phyloP scores from a whole-genome alignment of 2,113 vertebrate species.

The Triplophysa siluroides region DNA sequence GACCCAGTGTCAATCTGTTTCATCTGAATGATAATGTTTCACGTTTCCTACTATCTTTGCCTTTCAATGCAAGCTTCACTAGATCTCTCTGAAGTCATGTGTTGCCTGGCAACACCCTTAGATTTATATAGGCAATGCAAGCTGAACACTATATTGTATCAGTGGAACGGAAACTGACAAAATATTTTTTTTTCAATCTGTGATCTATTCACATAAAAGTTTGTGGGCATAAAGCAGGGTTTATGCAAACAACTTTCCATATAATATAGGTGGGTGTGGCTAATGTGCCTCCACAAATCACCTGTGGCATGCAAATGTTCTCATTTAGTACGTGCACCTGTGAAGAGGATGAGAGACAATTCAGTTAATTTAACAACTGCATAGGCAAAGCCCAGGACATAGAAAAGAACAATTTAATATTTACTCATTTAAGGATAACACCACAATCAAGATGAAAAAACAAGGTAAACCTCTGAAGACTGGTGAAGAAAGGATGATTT shows the following conservation, averaged over 20 bases:
- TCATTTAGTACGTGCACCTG: conserved; percentile 32
- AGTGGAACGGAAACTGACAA: not conserved
- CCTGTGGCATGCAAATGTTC: conserved; percentile 26
- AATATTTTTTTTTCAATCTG: too few species aligned
- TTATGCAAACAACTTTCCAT: not conserved
- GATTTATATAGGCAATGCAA: not conserved
- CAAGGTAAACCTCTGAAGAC: not conserved
- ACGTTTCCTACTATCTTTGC: not conserved
- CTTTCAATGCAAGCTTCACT: not conserved
- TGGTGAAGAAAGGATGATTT: conserved; percentile 3
- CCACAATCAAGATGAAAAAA: conserved; percentile 24
- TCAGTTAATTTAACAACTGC: not conserved
- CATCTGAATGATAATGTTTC: not conserved
- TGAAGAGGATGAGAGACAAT: conserved; percentile 3
- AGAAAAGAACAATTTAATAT: not conserved
- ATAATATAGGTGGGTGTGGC: conserved; percentile 7
- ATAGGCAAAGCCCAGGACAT: not conserved
- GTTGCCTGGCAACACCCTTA: conserved; percentile 10
- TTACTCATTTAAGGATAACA: not conserved
- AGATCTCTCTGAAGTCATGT: conserved; percentile 1
- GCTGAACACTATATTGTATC: not conserved
- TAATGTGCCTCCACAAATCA: conserved; percentile 19
- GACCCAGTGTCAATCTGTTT: not conserved
- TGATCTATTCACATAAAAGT: not conserved
- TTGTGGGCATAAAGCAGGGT: not conserved